These are phyloP conservation scores for Conistra vaccinii DNA, from an alignment of 2,888 invertebrate genomes.

Conservation along the genomic window DNA sequence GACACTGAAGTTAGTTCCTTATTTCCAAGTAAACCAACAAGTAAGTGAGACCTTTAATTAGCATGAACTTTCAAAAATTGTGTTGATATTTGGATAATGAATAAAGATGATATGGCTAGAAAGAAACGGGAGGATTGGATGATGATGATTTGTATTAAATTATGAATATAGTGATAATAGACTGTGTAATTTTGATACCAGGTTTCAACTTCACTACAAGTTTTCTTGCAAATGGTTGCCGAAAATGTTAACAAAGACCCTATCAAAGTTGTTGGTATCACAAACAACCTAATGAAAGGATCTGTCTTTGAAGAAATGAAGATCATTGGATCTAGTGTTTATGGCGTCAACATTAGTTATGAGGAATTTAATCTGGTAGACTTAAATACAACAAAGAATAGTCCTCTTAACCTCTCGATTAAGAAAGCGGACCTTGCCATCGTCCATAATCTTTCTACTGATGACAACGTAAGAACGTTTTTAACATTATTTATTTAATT, in stretches of 20 bases:
- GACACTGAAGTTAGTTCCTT: slow-evolving; percentile 58
- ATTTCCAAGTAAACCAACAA: slow-evolving; percentile 53
- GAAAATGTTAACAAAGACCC: slow-evolving; percentile 68
- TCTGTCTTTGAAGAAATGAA: slow-evolving; percentile 60
- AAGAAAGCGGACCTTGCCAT: slow-evolving; percentile 61
- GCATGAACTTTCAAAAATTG: background rate
- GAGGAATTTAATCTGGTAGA: slow-evolving; percentile 40
- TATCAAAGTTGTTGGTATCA: slow-evolving; percentile 63
- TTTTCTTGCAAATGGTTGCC: slow-evolving; percentile 71
- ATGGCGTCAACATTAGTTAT: slow-evolving; percentile 58
- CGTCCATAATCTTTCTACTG: slow-evolving; percentile 59
- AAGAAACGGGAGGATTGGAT: background rate
- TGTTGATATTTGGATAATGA: background rate
- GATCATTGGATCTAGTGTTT: slow-evolving; percentile 41
- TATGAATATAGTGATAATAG: background rate
- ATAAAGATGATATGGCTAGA: background rate
- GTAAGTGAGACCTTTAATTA: slow-evolving; percentile 56
- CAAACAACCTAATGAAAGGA: slow-evolving; percentile 24
- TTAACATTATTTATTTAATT: background rate
- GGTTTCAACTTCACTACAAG: slow-evolving; percentile 59
- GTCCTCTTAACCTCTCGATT: slow-evolving; percentile 16
- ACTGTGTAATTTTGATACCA: slow-evolving; percentile 35
- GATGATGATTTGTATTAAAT: background rate
- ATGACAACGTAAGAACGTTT: slow-evolving; percentile 57
- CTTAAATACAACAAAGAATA: slow-evolving; percentile 14